phyloP scores from a whole-genome alignment of 2,113 vertebrate genomes.

The Mystacornis crossleyi region DNA sequence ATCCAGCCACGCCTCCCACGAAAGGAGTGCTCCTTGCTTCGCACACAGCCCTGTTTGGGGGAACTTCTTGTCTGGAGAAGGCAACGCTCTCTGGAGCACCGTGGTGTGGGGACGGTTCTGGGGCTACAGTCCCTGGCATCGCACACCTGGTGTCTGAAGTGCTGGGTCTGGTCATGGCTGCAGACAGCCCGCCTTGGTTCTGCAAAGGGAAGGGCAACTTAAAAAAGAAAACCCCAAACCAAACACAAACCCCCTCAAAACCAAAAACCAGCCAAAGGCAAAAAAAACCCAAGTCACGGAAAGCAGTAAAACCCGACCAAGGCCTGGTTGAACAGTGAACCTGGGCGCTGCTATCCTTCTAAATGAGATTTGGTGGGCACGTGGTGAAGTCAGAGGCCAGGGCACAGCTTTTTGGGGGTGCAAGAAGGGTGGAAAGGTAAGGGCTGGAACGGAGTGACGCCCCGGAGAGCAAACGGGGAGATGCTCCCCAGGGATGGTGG shows the following conservation, averaged over 20 bases:
- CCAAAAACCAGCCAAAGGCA: neutral
- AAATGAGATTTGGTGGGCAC: accelerated
- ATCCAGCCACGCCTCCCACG: neutral
- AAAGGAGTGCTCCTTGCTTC: accelerated
- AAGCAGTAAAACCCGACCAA: neutral
- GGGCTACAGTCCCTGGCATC: accelerated
- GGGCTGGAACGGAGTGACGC: neutral
- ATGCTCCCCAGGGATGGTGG: neutral
- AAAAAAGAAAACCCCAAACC: neutral
- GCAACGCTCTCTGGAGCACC: accelerated
- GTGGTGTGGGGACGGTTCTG: accelerated
- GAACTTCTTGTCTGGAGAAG: neutral
- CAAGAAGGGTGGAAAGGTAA: neutral
- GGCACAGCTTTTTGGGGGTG: neutral
- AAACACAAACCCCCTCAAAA: neutral
- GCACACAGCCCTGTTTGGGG: accelerated
- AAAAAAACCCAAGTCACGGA: neutral
- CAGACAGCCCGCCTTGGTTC: neutral
- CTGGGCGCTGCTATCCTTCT: neutral
- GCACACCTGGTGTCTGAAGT: neutral
- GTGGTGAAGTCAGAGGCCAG: neutral
- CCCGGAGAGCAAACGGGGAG: neutral
- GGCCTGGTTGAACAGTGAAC: accelerated
- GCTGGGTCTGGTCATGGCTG: neutral
- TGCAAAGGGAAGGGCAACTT: neutral